A percentile compares a stretch with the other conserved stretches of the same genome.
phyloP scores from a whole-genome alignment of 2,797 vertebrate genomes.

The Gorsachius magnificus region DNA sequence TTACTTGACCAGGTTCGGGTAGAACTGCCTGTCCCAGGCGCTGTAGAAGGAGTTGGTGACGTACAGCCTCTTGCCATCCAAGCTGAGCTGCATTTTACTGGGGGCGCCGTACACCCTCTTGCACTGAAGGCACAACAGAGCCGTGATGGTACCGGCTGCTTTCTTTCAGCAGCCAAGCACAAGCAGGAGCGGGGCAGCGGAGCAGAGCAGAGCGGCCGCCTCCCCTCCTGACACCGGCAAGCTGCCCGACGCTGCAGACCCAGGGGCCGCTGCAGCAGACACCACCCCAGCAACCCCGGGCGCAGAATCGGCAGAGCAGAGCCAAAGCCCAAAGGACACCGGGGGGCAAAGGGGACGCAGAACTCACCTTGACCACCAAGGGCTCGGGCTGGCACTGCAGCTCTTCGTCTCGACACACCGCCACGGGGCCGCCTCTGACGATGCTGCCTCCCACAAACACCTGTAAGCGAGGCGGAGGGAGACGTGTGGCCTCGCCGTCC shows the following conservation, averaged over 20 bases:
- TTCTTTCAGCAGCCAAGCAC: neutral
- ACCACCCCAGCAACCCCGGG: neutral
- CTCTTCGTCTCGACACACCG: conserved; percentile 82
- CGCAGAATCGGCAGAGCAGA: neutral
- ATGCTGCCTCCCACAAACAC: conserved; percentile 89
- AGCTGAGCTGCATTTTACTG: conserved; percentile 81
- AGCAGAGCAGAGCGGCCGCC: neutral
- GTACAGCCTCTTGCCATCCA: conserved; percentile 85
- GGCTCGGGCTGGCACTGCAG: conserved; percentile 79
- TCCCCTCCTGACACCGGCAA: no score
- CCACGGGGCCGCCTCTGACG: conserved; percentile 79
- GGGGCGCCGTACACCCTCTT: no score
- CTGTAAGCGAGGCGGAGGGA: conserved; percentile 42
- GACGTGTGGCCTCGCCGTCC: fast-evolving
- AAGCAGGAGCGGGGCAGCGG: neutral
- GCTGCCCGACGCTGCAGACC: neutral
- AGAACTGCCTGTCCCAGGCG: conserved; percentile 86
- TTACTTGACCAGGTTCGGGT: conserved; percentile 12
- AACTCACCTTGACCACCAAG: conserved; percentile 82
- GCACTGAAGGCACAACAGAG: no score
- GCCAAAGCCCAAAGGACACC: neutral
- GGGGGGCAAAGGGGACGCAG: neutral
- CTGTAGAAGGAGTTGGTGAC: conserved; percentile 87
- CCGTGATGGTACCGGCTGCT: fast-evolving
- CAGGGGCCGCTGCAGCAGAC: fast-evolving